Evolutionary conservation across 2,113 vertebrate species (phyloP).

Genomic region (Pungitius pungitius): DNA sequence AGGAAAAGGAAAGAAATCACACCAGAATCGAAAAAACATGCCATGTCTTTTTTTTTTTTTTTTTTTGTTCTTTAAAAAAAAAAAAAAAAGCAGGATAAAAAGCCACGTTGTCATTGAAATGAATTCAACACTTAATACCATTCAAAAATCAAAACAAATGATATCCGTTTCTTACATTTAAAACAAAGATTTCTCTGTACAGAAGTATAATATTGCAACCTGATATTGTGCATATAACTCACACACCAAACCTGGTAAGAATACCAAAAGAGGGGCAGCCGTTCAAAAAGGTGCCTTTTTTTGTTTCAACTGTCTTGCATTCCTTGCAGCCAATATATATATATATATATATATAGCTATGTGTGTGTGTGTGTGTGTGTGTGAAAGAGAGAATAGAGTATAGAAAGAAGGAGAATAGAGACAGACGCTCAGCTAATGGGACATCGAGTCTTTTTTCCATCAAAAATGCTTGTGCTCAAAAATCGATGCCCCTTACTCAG

Average conservation of each 20-base stretch:
- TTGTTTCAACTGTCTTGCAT: conserved; percentile 52
- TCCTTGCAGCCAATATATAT: conserved; percentile 61
- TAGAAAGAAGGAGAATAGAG: conserved; percentile 58
- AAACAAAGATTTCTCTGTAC: conserved; percentile 78
- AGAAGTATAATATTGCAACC: conserved; percentile 84
- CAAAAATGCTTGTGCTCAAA: conserved; percentile 62
- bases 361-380: conserved; percentile 21
- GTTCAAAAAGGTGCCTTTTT: conserved; percentile 53
- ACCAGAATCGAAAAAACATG: conserved; percentile 79
- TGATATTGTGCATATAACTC: conserved; percentile 85
- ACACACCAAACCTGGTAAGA: conserved; percentile 62
- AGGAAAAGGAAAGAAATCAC: conserved; percentile 50
- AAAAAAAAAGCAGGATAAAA: conserved; percentile 73
- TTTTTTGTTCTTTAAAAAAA: neutral
- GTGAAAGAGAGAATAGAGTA: conserved; percentile 34
- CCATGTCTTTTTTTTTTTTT: conserved; percentile 70
- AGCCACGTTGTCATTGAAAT: conserved; percentile 74
- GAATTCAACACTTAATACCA: conserved; percentile 74
- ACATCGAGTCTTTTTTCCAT: conserved; percentile 69
- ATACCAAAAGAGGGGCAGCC: conserved; percentile 63
- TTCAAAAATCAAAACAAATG: conserved; percentile 79
- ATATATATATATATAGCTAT: conserved; percentile 6
- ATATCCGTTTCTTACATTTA: conserved; percentile 72
- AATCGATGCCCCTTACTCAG: conserved; percentile 69
- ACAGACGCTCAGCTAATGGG: conserved; percentile 65